Evolutionary conservation across 2,797 vertebrate species (phyloP).

Genomic region (Halcyon smyrnensis): DNA sequence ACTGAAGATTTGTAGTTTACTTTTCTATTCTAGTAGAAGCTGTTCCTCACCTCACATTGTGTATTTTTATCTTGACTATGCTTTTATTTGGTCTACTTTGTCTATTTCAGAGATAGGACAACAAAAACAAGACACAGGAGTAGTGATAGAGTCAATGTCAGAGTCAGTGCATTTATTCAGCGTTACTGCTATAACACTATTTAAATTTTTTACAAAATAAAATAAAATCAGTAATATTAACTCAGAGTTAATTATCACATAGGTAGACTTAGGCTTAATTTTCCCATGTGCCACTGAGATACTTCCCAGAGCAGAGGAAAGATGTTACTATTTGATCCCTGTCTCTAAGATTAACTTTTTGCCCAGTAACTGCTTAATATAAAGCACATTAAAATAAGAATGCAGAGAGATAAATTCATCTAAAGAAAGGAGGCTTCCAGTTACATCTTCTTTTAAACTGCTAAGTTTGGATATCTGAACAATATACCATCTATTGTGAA

Average conservation of each 20-base stretch:
- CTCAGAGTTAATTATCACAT: not conserved
- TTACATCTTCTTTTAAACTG: not conserved
- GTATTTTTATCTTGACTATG: not conserved
- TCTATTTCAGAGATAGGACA: not conserved
- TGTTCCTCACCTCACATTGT: not conserved
- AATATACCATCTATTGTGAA: not conserved
- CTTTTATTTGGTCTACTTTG: not conserved
- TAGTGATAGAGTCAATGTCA: not conserved
- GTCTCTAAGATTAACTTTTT: not conserved
- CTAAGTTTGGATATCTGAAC: not conserved
- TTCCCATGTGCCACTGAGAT: not conserved
- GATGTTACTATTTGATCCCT: not conserved
- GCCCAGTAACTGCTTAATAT: not conserved
- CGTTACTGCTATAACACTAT: not conserved
- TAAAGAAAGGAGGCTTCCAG: not conserved
- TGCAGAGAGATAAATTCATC: not conserved
- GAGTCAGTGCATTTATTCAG: not conserved
- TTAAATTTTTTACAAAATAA: not conserved
- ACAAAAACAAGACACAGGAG: not conserved
- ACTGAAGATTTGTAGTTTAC: not conserved
- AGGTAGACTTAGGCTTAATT: not conserved
- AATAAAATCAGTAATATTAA: not conserved
- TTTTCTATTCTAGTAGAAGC: not conserved
- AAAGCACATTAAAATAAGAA: not conserved
- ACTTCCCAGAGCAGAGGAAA: not conserved